Base-by-base conservation (phyloP, 2,888 invertebrate species). In the Bellardia pandia region DNA sequence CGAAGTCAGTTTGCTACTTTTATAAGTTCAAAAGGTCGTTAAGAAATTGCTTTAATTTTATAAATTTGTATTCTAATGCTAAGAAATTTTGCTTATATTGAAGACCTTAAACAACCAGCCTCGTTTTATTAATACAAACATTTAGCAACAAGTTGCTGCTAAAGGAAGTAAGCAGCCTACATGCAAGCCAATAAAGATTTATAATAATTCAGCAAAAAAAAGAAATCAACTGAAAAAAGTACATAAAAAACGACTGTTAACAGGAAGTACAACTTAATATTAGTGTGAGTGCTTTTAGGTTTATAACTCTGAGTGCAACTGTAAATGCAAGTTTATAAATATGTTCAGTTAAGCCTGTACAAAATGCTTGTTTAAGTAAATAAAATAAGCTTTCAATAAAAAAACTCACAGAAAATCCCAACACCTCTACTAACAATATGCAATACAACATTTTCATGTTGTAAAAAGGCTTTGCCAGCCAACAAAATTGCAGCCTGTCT, bases 351-450 rank as follows among this genome's bases (percentile, higher is more conserved):
- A 56, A 53, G 53, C 53, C 33, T 16, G 48, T n/a, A 80, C 79
- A 80, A 80, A 72, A 42, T 62, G 37, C n/a, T 40, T 37, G 64
- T 64, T 33, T 80, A 56, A 72, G 71, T 80, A 72, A 80, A 80
- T 74, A 72, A 80, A 80, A 80, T 74, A 74, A 80, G 72, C 72
- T 80, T 80, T 74, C 66, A 74, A 80, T 72, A 62, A 13, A 40
- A 42, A 23, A n/a, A 16, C 2, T 7, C 3, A 53, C 6, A 48
- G 64, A 85, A 80, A 58, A 80, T 14, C 37, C 69, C 60, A 56
- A 75, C 71, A 83, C 79, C 48, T 58, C 71, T 75, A 16, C 30
- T 5, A 6, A 14, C 51, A 78, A 77, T 51, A 53, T 64, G 42
- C 42, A 72, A n/a, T 72, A 13, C 45, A 23, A 33, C 64, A 58